phyloP scores from a whole-genome alignment of 2,113 vertebrate species.

The Platycercus adscitus region DNA sequence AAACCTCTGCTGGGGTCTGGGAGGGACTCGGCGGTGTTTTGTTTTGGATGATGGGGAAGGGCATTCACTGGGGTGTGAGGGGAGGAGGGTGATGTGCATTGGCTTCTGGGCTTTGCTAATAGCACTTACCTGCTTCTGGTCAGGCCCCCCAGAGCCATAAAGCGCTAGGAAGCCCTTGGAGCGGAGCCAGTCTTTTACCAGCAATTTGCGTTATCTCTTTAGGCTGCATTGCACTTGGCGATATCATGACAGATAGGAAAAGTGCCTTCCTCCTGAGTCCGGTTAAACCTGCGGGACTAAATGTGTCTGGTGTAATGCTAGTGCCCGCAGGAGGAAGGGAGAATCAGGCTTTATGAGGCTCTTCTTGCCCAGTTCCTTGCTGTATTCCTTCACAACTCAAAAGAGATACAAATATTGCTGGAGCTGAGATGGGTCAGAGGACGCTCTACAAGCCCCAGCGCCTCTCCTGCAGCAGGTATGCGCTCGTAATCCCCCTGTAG shows the following conservation, averaged over 20 bases:
- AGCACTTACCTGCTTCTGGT: accelerated
- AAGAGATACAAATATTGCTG: background rate
- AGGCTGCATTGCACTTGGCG: background rate
- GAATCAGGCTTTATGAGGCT: background rate
- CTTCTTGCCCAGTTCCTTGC: accelerated
- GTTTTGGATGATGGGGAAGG: background rate
- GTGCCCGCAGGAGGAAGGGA: background rate
- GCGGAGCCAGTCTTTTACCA: background rate
- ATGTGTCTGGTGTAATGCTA: accelerated
- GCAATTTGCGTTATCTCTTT: background rate
- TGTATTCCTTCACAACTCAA: background rate
- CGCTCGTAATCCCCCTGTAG: background rate
- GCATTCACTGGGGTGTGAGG: too few relatives aligned
- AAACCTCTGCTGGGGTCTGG: background rate
- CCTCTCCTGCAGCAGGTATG: background rate
- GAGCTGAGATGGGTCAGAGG: background rate
- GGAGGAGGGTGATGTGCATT: background rate
- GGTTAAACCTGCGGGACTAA: background rate
- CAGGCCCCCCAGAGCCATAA: too few relatives aligned
- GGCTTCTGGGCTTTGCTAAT: background rate
- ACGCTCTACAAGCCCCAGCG: accelerated
- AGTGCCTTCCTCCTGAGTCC: background rate
- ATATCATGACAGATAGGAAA: background rate
- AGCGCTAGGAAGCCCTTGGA: background rate
- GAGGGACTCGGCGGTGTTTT: background rate